phyloP scores from a whole-genome alignment of 2,113 vertebrate species.

The Eulemur macaco region DNA sequence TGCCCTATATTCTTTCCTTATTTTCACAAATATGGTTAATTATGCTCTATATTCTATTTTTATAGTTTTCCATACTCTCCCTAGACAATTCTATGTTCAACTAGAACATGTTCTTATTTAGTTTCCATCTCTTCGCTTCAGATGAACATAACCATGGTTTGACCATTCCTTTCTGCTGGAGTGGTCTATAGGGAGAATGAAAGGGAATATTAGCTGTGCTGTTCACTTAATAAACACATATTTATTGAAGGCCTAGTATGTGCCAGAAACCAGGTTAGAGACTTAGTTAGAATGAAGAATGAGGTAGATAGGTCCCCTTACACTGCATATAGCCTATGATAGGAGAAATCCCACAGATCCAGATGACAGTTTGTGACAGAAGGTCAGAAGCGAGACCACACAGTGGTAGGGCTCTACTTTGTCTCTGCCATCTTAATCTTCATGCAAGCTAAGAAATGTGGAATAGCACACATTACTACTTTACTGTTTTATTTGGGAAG shows the following conservation, averaged over 20 bases:
- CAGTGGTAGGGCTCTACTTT: neutral
- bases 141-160: neutral
- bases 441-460: neutral
- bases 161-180: neutral
- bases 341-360: neutral
- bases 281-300: neutral
- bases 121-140: neutral
- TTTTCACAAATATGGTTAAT: slow-evolving; percentile 25
- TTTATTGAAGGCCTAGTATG: neutral
- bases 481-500: neutral
- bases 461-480: neutral
- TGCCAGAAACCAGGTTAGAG: neutral
- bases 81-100: neutral
- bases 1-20: slow-evolving; percentile 5
- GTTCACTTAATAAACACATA: neutral
- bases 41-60: slow-evolving; percentile 29
- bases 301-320: neutral
- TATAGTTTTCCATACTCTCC: neutral
- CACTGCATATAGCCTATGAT: neutral
- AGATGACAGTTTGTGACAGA: neutral
- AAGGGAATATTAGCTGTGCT: neutral
- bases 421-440: neutral
- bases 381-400: neutral
- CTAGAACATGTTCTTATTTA: neutral
- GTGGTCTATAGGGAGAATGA: neutral